Conservation (phyloP, 2,797 vertebrate species). For the Artibeus lituratus region DNA sequence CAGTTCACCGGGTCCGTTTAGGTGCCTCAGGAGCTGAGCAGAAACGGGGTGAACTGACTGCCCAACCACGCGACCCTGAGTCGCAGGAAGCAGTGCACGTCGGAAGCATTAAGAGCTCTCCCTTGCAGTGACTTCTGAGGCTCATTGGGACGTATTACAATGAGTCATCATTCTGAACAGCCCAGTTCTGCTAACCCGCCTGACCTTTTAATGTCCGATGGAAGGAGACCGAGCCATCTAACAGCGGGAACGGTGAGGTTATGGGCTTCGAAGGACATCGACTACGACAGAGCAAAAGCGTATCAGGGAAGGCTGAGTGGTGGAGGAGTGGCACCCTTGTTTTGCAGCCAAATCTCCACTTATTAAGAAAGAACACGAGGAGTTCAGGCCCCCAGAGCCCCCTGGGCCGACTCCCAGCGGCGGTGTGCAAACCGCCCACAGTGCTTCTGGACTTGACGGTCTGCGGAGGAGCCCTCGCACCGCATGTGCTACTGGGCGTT, state of each 20-base stretch:
- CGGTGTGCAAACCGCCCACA: neutral
- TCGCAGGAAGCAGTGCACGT: neutral
- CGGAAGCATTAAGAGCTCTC: neutral
- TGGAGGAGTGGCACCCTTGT: neutral
- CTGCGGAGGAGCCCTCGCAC: neutral
- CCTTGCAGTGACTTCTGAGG: neutral
- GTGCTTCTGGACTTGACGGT: neutral
- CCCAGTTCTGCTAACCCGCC: conserved; percentile 76
- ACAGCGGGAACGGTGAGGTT: conserved; percentile 94
- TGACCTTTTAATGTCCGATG: conserved; percentile 96
- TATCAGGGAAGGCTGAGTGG: neutral
- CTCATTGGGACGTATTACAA: neutral
- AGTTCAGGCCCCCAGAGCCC: neutral
- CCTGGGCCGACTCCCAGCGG: neutral
- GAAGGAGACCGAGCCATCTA: conserved; percentile 97
- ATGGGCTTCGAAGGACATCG: conserved; percentile 97
- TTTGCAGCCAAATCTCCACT: neutral
- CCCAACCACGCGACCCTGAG: neutral
- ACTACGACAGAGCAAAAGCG: conserved; percentile 81
- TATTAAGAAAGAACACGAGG: neutral
- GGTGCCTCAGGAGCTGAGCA: neutral
- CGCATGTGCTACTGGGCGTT: neutral
- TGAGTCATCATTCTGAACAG: conserved; percentile 9
- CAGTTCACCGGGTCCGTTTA: neutral
- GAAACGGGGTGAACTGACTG: neutral